These are phyloP conservation scores for Drosophila mulleri DNA, from an alignment of 2,888 invertebrate genomes.

Conservation along the genomic window DNA sequence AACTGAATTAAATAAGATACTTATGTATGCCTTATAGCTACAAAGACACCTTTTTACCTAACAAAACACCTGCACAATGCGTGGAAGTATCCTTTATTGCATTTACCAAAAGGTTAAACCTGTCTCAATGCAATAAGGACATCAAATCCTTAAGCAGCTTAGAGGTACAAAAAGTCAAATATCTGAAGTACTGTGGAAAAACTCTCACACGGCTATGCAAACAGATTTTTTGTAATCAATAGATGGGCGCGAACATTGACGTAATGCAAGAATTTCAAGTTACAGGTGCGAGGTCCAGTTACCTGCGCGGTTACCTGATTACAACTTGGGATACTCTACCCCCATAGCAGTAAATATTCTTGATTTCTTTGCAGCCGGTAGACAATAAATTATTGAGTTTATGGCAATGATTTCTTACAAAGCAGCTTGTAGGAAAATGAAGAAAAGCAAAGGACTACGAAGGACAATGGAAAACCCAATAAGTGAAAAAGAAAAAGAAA, in stretches of 20 bases:
- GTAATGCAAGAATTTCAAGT: slow-evolving; percentile 37
- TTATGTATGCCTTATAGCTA: not conserved
- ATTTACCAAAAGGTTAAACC: not conserved
- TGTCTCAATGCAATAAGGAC: slow-evolving; percentile 34
- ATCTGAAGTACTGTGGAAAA: slow-evolving; percentile 28
- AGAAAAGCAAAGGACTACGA: slow-evolving; percentile 31
- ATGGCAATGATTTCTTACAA: slow-evolving; percentile 61
- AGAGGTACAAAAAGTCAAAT: slow-evolving; percentile 45
- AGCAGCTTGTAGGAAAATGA: not conserved
- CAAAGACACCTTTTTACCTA: not conserved
- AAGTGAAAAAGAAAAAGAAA: slow-evolving; percentile 48
- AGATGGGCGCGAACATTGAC: slow-evolving; percentile 62
- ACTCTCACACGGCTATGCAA: slow-evolving; percentile 53
- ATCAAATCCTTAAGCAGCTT: slow-evolving; percentile 55
- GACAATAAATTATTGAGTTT: slow-evolving; percentile 74
- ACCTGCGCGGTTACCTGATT: slow-evolving; percentile 42
- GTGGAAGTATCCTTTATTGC: not conserved
- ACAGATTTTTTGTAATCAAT: slow-evolving; percentile 40
- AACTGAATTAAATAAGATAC: slow-evolving; percentile 20
- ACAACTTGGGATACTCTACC: not conserved
- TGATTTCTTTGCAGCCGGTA: slow-evolving; percentile 65
- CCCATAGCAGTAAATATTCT: slow-evolving; percentile 27
- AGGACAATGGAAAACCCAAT: slow-evolving; percentile 68
- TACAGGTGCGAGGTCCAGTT: slow-evolving; percentile 61
- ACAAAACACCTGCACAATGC: slow-evolving; percentile 28